A percentile compares a stretch with the other conserved stretches of the same genome.
Evolutionary conservation across 2,113 vertebrate genomes (phyloP).

Genomic region (Nestor notabilis): DNA sequence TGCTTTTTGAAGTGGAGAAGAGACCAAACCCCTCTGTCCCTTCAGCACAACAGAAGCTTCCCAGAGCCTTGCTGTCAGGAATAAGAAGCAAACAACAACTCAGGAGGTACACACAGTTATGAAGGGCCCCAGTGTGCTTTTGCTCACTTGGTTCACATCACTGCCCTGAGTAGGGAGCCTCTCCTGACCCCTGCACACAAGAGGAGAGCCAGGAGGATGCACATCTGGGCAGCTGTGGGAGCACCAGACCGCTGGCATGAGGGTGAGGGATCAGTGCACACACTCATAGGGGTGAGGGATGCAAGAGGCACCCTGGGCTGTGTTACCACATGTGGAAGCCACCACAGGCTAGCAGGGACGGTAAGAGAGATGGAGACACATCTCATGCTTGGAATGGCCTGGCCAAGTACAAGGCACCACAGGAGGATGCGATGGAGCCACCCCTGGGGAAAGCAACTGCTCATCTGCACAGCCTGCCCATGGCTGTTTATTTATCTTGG

Average conservation of each 20-base stretch:
- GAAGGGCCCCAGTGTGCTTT: neutral
- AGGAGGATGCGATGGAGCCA: neutral
- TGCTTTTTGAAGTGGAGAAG: neutral
- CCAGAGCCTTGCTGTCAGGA: neutral
- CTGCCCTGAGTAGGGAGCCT: no score
- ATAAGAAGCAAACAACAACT: neutral
- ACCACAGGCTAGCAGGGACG: neutral
- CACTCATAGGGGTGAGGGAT: neutral
- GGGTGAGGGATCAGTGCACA: neutral
- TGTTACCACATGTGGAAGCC: accelerated
- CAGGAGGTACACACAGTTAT: neutral
- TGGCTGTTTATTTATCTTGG: neutral
- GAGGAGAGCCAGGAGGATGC: neutral
- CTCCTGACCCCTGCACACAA: neutral
- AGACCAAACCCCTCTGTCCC: neutral
- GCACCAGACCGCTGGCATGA: neutral
- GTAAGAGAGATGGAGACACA: neutral
- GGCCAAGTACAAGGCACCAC: neutral
- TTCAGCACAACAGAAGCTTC: neutral
- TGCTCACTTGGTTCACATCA: accelerated
- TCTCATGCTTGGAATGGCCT: neutral
- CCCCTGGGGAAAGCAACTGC: neutral
- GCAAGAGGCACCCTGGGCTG: neutral
- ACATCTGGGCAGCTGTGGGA: neutral
- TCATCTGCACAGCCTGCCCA: neutral